Evolutionary conservation across 2,113 vertebrate species (phyloP), one percentile per base, ranked within the genome.

Genomic region (Anhinga rufa): DNA sequence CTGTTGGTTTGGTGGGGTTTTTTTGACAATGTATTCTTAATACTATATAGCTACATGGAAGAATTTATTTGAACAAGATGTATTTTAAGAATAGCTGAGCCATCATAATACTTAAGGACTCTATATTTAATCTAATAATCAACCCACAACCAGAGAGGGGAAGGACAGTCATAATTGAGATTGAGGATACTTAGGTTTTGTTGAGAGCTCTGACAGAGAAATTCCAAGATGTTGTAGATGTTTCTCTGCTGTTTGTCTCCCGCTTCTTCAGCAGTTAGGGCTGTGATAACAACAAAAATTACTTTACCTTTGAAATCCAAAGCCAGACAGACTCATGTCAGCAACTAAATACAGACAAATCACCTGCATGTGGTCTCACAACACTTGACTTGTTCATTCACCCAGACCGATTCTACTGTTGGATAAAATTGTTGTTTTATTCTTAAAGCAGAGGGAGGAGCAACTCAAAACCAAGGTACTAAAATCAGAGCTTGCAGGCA

Each of bases 291-390:
- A 51, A 40, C 14, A 84, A 65, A 42, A 66, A 19, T 14, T 19
- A 22, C 13, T 25, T 46, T 54, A 61, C 21, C 32, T 82, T 46
- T 66, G 57, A 87, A 49, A 79, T 82, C 21, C 68, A 93, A 65
- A 3, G 7, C 57, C 61, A 48, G 61, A 19, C 21, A 68, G 68
- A 51, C 3, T 14, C 36, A 12, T 28, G 42, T 49, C 60, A 66
- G 77, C 54, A 70, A 1, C 0, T 0, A 71, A 81, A 68, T 12
- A 70, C 3, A 26, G 12, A 10, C 0, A 0, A 14, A 40, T n/a
- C 18, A 31, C 46, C 14, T 22, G 36, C 13, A 28, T 0, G 22
- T 7, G 34, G n/a, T 32, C 66, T 74, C 34, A 36, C 17, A 46
- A 29, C 18, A 44, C 21, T 21, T 46, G 11, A 61, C 51, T n/a